These are phyloP conservation scores for Pyrgilauda ruficollis DNA, from an alignment of 2,113 vertebrate species.

Conservation along the genomic window DNA sequence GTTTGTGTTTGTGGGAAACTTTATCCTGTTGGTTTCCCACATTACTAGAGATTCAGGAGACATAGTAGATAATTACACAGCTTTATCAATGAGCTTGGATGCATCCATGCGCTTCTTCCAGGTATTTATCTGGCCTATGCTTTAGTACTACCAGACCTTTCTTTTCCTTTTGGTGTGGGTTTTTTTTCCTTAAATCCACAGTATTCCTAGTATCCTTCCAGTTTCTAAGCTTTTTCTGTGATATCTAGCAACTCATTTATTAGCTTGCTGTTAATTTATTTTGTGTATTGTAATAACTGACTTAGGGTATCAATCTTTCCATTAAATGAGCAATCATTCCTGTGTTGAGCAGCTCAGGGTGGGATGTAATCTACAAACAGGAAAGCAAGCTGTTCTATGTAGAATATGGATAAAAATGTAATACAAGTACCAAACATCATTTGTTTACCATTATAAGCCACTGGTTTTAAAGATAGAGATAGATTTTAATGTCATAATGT, in stretches of 20 bases:
- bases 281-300: neutral
- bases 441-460: neutral
- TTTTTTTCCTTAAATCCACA: neutral
- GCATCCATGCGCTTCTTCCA: neutral
- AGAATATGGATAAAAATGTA: neutral
- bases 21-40: neutral
- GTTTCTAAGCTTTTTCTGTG: neutral
- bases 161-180: neutral
- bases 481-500: neutral
- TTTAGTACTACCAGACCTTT: neutral
- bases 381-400: neutral
- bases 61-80: neutral
- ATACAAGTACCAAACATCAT: neutral
- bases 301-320: neutral
- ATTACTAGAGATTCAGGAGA: neutral
- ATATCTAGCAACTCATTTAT: neutral
- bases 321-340: neutral
- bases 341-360: neutral
- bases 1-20: neutral
- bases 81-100: neutral
- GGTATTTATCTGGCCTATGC: neutral
- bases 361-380: neutral
- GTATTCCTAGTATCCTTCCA: neutral
- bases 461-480: neutral
- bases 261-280: neutral